Evolutionary conservation across 2,888 invertebrate species (phyloP).

Genomic region (Andrena haemorrhoa): DNA sequence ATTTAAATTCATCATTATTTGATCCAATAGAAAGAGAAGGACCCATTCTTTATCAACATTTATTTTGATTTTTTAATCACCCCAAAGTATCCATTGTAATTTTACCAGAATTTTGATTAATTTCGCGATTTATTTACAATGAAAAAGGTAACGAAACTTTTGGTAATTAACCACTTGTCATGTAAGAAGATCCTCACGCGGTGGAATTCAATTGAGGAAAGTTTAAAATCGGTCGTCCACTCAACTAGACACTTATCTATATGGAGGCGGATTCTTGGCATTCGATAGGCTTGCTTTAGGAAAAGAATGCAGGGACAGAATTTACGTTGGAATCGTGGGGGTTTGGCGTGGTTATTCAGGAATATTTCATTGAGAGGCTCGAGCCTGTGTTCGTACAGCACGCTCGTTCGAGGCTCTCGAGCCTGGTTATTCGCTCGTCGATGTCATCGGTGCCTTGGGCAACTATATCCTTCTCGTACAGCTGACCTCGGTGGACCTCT

Average conservation of each 20-base stretch:
- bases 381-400: conserved; percentile 48
- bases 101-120: conserved; percentile 93
- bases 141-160: conserved; percentile 91
- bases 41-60: no score
- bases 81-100: conserved; percentile 95
- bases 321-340: conserved; percentile 47
- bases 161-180: conserved; percentile 81
- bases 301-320: not conserved
- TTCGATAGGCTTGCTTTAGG: not conserved
- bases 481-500: conserved; percentile 82
- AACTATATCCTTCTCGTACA: conserved; percentile 80
- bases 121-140: conserved; percentile 91
- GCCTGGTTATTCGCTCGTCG: conserved; percentile 82
- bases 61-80: conserved; percentile 92
- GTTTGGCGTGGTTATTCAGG: conserved; percentile 62
- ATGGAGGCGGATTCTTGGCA: not conserved
- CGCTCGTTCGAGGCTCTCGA: conserved; percentile 64
- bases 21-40: no score
- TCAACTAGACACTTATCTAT: not conserved
- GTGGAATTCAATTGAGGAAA: no score
- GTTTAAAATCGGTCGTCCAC: no score
- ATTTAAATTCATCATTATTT: no score
- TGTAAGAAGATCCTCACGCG: no score
- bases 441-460: conserved; percentile 83
- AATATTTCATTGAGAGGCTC: conserved; percentile 70